phyloP scores from a whole-genome alignment of 2,888 invertebrate genomes.

The Eupithecia inturbata region DNA sequence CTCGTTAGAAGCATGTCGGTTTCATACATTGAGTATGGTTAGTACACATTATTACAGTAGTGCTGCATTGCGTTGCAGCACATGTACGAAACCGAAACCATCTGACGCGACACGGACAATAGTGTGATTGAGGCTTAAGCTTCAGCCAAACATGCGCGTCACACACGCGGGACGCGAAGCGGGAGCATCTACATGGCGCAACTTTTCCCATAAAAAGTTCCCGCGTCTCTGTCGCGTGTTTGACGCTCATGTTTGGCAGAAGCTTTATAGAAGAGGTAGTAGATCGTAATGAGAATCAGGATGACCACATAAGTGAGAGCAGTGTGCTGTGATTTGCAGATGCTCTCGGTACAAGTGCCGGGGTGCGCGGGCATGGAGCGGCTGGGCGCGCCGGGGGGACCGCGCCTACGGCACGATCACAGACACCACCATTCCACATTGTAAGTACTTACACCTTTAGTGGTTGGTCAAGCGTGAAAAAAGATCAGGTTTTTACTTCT shows the following conservation, averaged over 20 bases:
- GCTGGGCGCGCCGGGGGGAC: slow-evolving; percentile 85
- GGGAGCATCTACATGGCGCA: too few relatives aligned
- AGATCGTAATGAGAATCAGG: slow-evolving; percentile 60
- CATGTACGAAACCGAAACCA: neutral
- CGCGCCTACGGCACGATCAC: slow-evolving; percentile 85
- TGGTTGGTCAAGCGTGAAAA: too few relatives aligned
- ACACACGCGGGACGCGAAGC: too few relatives aligned
- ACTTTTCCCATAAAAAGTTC: too few relatives aligned
- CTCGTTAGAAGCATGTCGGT: neutral
- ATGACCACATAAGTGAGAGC: slow-evolving; percentile 83
- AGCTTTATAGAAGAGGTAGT: neutral
- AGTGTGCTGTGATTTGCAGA: slow-evolving; percentile 85
- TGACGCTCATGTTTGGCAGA: too few relatives aligned
- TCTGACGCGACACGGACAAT: neutral
- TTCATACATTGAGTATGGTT: neutral
- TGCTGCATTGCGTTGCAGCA: neutral
- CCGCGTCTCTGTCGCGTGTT: too few relatives aligned
- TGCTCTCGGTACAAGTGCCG: slow-evolving; percentile 89
- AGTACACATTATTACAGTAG: neutral
- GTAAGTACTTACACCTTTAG: slow-evolving; percentile 61
- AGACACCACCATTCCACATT: slow-evolving; percentile 80
- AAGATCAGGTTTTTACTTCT: too few relatives aligned
- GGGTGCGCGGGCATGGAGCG: slow-evolving; percentile 90
- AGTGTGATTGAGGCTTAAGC: neutral
- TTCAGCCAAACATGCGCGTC: too few relatives aligned